Conservation (phyloP, 2,113 vertebrate species). For the Podarcis cretensis region DNA sequence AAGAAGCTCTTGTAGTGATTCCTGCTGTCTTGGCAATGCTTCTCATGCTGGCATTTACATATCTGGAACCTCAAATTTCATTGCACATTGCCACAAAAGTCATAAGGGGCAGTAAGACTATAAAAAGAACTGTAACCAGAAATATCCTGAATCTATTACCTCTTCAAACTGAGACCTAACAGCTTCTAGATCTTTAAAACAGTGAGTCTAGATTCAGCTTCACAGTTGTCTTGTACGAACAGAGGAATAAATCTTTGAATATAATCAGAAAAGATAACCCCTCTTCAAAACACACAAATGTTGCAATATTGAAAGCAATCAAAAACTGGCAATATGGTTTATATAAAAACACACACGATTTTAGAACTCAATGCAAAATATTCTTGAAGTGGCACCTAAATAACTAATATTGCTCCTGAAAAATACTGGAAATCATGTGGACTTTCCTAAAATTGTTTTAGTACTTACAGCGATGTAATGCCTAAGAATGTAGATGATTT, state of each 20-base stretch:
- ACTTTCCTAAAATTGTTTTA: not conserved
- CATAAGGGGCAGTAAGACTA: not conserved
- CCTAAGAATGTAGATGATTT: slow-evolving; percentile 88
- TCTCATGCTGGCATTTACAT: not conserved
- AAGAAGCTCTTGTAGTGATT: not conserved
- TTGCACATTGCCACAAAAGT: not conserved
- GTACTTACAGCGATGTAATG: slow-evolving; percentile 88
- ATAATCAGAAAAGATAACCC: not conserved
- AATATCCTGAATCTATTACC: not conserved
- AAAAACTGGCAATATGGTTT: not conserved
- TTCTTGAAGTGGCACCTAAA: not conserved
- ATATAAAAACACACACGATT: not conserved
- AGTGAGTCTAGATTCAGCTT: not conserved
- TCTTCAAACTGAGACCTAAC: not conserved
- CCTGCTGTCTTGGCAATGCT: not conserved
- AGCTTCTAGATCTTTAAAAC: not conserved
- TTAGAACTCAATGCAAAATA: not conserved
- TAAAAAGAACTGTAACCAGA: not conserved
- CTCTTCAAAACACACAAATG: not conserved
- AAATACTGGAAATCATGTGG: not conserved
- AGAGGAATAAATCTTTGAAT: not conserved
- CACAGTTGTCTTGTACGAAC: not conserved
- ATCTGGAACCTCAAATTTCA: not conserved
- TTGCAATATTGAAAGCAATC: not conserved
- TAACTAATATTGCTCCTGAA: not conserved